Base-by-base conservation (phyloP, 2,113 vertebrate species). In the Notothenia rossii region DNA sequence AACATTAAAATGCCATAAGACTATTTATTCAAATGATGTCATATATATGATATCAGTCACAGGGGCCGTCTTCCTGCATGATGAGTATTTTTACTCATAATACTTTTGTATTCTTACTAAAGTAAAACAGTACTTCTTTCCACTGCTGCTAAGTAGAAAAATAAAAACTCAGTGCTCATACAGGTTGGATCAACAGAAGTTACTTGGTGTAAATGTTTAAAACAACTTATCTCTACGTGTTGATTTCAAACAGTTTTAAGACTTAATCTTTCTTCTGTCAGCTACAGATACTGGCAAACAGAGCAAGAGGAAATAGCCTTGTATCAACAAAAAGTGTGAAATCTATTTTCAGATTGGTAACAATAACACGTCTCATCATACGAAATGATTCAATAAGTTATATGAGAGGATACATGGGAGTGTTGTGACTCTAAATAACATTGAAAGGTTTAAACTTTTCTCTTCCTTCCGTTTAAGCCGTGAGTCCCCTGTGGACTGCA, bases 401-500 rank as follows among this genome's bases (percentile, higher is more conserved):
- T 29, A 29, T 7, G 36, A 40, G 36, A 40, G 4, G 36, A 49
- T 10, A 61, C n/a, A 60, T 49, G 20, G 14, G 20, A 56, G 18
- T 43, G 14, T 43, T 2, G 3, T 10, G 20, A 14, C 8, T 43
- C 11, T 12, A 8, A 46, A 17, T 1, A 22, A 25, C 7, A 62
- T 25, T 40, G 5, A 6, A 7, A 63, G 22, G 25, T 73, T 43
- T 50, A 1, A 7, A 8, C 15, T 13, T 56, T 15, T 76, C 17
- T 46, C 48, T 20, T 48, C 25, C 33, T 12, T 61, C 17, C 56
- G 17, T 59, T 12, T 8, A 17, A 95, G 94, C 88, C 92, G 95
- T 1, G 94, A 94, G 81, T 95, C 94, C 14, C 95, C 94, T 0
- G 95, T 96, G 50, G 95, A 96, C 85, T 94, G 95, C 83, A 95